These are phyloP conservation scores for Urechis unicinctus DNA, from an alignment of 2,888 invertebrate genomes.

Conservation along the genomic window DNA sequence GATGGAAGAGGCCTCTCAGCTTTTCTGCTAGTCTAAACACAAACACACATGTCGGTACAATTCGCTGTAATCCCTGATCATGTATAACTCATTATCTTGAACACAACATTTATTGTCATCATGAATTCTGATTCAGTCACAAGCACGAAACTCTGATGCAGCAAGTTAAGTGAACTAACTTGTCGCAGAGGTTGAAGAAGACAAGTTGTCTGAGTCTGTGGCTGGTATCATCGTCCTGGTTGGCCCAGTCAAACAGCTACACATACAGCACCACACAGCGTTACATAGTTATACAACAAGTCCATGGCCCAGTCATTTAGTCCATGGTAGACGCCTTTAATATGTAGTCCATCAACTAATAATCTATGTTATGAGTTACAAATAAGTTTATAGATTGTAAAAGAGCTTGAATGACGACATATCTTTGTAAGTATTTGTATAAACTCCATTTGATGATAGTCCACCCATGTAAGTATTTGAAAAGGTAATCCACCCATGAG, in stretches of 20 bases:
- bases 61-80: too few relatives aligned
- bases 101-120: too few relatives aligned
- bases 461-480: neutral
- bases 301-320: neutral
- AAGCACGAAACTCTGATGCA: too few relatives aligned
- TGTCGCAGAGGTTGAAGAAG: slow-evolving; percentile 62
- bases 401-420: too few relatives aligned
- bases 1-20: slow-evolving; percentile 77
- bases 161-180: slow-evolving; percentile 23
- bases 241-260: slow-evolving; percentile 83
- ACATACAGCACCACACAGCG: too few relatives aligned
- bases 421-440: too few relatives aligned
- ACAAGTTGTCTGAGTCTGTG: slow-evolving; percentile 68
- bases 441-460: too few relatives aligned
- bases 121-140: too few relatives aligned
- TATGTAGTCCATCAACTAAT: neutral
- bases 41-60: neutral
- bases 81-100: too few relatives aligned
- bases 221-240: slow-evolving; percentile 53
- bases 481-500: too few relatives aligned
- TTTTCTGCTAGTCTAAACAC: slow-evolving; percentile 66
- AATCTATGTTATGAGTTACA: too few relatives aligned
- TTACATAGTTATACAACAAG: slow-evolving; percentile 7
- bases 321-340: neutral
- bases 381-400: too few relatives aligned